phyloP scores from a whole-genome alignment of 2,888 invertebrate genomes.

The Schizaphis graminum region DNA sequence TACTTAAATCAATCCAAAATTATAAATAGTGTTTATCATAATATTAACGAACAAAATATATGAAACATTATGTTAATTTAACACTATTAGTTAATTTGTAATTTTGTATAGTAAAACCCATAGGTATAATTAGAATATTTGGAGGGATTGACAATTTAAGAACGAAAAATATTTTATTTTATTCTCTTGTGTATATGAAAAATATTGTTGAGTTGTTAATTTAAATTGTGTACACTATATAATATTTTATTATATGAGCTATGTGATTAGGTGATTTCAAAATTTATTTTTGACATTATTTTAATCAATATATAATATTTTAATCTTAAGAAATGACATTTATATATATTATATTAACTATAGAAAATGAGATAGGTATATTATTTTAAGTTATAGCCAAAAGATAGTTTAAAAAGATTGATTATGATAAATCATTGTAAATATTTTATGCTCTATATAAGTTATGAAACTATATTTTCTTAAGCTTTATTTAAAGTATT shows the following conservation, averaged over 20 bases:
- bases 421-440: conserved; percentile 12
- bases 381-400: not conserved
- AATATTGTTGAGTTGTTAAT: not conserved
- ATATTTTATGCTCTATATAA: not conserved
- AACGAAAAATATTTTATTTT: not conserved
- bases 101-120: not conserved
- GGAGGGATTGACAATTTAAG: not conserved
- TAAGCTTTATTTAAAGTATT: not conserved
- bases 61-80: not conserved
- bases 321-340: not conserved
- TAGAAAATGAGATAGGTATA: not conserved
- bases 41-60: not conserved
- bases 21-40: not conserved
- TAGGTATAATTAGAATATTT: not conserved
- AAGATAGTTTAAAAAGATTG: not conserved
- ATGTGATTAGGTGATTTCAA: not conserved
- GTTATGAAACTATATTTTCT: not conserved
- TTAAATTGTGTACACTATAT: not conserved
- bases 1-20: not conserved
- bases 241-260: not conserved
- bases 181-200: not conserved
- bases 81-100: not conserved
- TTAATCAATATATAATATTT: not conserved
- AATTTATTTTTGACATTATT: not conserved
- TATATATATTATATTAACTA: not conserved